Evolutionary conservation across 2,888 invertebrate genomes (phyloP).

Genomic region (Drosophila meridiana): DNA sequence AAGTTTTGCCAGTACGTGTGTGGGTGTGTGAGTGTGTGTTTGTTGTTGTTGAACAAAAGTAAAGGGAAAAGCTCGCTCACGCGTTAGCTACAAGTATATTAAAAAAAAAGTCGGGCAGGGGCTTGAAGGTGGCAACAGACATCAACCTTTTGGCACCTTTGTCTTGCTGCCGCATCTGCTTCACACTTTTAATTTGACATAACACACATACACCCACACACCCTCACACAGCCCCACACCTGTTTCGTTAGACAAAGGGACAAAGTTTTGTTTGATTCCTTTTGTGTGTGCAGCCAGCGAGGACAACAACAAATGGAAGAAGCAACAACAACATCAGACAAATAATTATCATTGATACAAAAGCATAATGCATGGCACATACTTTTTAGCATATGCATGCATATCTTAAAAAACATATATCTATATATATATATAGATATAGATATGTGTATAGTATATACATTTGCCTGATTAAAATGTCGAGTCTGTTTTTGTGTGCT

Average conservation of each 20-base stretch:
- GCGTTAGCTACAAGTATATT: constrained; percentile 68
- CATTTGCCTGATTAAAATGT: constrained; percentile 66
- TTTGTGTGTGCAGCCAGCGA: constrained; percentile 75
- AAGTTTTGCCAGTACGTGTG: constrained; percentile 35
- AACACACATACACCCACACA: constrained; percentile 44
- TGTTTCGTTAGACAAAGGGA: constrained; percentile 65
- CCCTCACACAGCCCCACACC: neutral
- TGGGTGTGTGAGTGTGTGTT: constrained; percentile 11
- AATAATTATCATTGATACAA: constrained; percentile 81
- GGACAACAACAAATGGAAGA: constrained; percentile 23
- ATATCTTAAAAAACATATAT: constrained; percentile 51
- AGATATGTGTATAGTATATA: constrained; percentile 25
- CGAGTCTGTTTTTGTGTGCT: neutral
- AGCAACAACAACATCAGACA: constrained; percentile 54
- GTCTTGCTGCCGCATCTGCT: constrained; percentile 72
- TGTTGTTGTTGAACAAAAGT: constrained; percentile 41
- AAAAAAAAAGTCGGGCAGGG: constrained; percentile 57
- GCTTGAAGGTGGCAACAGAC: constrained; percentile 15
- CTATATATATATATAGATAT: constrained; percentile 36
- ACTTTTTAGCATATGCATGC: constrained; percentile 18
- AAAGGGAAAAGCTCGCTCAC: constrained; percentile 50
- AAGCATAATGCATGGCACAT: constrained; percentile 56
- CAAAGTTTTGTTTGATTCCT: constrained; percentile 81
- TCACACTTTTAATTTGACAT: constrained; percentile 82
- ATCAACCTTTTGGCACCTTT: constrained; percentile 79